A percentile compares a stretch with the other conserved stretches of the same genome.
These are phyloP conservation scores for Bothrops jararaca DNA, from an alignment of 2,113 vertebrate species.

Conservation along the genomic window DNA sequence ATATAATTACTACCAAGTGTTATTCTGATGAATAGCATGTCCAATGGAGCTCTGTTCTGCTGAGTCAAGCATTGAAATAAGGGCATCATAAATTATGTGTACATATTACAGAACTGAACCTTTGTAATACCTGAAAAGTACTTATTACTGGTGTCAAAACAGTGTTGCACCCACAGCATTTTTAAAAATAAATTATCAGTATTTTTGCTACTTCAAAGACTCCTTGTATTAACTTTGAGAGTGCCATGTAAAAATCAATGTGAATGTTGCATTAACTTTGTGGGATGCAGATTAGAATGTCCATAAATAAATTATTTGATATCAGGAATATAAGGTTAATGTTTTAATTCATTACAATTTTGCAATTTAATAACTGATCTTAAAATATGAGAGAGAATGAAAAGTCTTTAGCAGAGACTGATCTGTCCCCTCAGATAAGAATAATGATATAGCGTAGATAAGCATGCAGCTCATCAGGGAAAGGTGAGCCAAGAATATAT, in stretches of 20 bases:
- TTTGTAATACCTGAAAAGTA: conserved; percentile 1
- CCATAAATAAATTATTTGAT: background rate
- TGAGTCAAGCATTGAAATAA: conserved; percentile 46
- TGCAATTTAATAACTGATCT: background rate
- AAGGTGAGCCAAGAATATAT: background rate
- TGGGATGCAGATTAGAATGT: background rate
- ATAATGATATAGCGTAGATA: background rate
- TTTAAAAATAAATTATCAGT: background rate
- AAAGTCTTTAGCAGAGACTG: background rate
- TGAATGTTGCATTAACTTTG: background rate
- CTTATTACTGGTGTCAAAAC: conserved; percentile 36
- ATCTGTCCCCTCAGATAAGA: background rate
- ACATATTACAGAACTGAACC: conserved; percentile 17
- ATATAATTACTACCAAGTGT: conserved; percentile 49
- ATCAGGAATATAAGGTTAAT: background rate
- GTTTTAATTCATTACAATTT: background rate
- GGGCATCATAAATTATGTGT: conserved; percentile 53
- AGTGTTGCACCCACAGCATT: background rate
- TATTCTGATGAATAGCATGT: conserved; percentile 50
- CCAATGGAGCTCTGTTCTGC: conserved; percentile 42
- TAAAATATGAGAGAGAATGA: background rate
- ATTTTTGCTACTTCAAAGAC: background rate
- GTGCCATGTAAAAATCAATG: background rate
- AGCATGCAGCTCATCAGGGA: background rate
- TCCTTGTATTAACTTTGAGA: background rate